Percentiles rank a stretch among this genome's conserved stretches.
Conservation (phyloP, 1,140 invertebrate genomes). For the Pantala flavescens region DNA sequence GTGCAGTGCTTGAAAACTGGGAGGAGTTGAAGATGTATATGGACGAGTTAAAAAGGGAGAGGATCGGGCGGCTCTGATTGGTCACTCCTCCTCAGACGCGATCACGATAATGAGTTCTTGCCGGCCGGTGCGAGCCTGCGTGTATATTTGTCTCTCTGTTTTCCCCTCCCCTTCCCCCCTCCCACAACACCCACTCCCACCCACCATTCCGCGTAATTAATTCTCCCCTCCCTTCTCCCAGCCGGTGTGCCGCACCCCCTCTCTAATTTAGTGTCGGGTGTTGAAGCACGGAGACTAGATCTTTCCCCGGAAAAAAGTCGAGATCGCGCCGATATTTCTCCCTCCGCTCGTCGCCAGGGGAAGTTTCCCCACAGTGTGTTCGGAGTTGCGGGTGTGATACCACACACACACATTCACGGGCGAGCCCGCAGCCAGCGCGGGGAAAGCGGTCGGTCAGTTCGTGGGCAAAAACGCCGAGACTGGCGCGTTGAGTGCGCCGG, state of each 20-base stretch:
- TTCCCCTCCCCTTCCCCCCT: not conserved
- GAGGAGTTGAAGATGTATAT: not conserved
- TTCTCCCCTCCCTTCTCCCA: not conserved
- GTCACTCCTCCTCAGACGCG: not conserved
- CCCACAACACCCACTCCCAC: not conserved
- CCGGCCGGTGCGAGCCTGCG: not conserved
- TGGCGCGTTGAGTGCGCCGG: not conserved
- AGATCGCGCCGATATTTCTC: not conserved
- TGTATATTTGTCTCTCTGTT: not conserved
- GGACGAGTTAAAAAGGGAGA: not conserved
- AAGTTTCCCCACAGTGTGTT: not conserved
- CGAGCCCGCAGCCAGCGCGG: not conserved
- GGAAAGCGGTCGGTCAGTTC: not conserved
- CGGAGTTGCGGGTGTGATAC: not conserved
- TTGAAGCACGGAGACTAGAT: not conserved
- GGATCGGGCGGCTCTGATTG: not conserved
- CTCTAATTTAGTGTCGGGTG: slow-evolving; percentile 1
- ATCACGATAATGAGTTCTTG: slow-evolving; percentile 3
- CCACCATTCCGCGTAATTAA: not conserved
- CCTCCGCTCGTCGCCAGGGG: not conserved
- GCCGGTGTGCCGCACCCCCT: not conserved
- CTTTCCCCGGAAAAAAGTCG: not conserved
- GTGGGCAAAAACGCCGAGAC: not conserved
- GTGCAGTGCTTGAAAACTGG: not conserved
- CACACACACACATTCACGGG: not conserved